Evolutionary conservation across 2,797 vertebrate species (phyloP).

Genomic region (Poliocrania exsul): DNA sequence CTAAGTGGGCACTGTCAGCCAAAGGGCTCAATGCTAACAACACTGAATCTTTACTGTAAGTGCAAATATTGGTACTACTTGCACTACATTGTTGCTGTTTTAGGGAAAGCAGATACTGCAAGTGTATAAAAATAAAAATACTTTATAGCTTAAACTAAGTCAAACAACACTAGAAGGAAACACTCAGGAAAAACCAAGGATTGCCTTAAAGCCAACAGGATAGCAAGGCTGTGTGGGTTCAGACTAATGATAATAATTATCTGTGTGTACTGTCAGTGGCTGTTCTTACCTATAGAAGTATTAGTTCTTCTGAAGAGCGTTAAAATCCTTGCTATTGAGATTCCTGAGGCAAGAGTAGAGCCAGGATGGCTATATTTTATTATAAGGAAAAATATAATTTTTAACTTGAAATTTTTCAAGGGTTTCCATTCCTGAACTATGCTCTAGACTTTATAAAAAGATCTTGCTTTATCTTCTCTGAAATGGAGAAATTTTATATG

Average conservation of each 20-base stretch:
- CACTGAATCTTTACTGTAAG: conserved; percentile 11
- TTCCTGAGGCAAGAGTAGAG: background rate
- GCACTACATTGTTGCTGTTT: background rate
- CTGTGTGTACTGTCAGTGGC: background rate
- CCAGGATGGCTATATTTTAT: background rate
- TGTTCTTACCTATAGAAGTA: background rate
- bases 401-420: background rate
- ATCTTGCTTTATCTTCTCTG: background rate
- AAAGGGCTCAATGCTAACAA: conserved; percentile 34
- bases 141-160: background rate
- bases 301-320: background rate
- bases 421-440: background rate
- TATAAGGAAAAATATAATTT: background rate
- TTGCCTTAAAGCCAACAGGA: background rate
- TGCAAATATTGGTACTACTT: conserved; percentile 14
- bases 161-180: background rate
- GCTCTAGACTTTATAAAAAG: background rate
- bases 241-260: background rate
- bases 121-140: background rate
- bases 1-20: conserved; percentile 43
- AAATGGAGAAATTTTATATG: background rate
- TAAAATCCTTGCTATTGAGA: background rate
- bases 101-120: background rate
- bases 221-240: background rate
- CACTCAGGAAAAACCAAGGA: background rate